Base-by-base conservation (phyloP, 2,113 vertebrate species). In the Brachyhypopomus occidentalis region DNA sequence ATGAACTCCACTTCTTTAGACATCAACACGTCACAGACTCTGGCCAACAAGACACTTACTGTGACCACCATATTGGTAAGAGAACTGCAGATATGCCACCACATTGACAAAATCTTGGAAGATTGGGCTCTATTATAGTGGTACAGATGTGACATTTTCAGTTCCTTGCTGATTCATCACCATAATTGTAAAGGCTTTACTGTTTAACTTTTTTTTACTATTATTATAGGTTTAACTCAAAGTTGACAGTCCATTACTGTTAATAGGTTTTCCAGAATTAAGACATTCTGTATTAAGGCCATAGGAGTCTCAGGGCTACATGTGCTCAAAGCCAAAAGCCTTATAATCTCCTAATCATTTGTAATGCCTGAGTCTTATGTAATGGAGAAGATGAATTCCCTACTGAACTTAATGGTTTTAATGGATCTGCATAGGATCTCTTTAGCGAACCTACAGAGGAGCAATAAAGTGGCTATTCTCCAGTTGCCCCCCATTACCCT, bases 31-130 rank as follows among this genome's bases (percentile, higher is more conserved):
- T 95, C 96, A 0, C 94, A 96, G 85, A 96, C 94, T 0, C 80
- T 97, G 77, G 94, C 91, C 59, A 97, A 97, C 90, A 96, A 96
- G 91, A 95, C 95, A 0, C 90, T 97, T 27, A 91, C 94, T 5
- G 93, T 97, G 85, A 97, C 96, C 36, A 97, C 96, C 5, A 97
- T 97, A 77, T 87, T 96, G 94, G 96, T 97, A 93, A 95, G 88
- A 19, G 20, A 72, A 58, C 81, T 12, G 77, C 55, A 77, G 63
- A 64, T 64, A 16, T 25, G 73, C 48, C 25, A 64, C 23, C 16
- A 64, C 25, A 62, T 19, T 38, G 16, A 63, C 45, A 52, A 52
- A 5, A 45, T 45, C 23, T 38, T 34, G 14, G 27, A 19, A 64
- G 25, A n/a, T 19, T 19, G 23, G 79, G 30, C 7, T 72, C 23